Conservation (phyloP, 2,888 invertebrate species). For the Philonicus albiceps region DNA sequence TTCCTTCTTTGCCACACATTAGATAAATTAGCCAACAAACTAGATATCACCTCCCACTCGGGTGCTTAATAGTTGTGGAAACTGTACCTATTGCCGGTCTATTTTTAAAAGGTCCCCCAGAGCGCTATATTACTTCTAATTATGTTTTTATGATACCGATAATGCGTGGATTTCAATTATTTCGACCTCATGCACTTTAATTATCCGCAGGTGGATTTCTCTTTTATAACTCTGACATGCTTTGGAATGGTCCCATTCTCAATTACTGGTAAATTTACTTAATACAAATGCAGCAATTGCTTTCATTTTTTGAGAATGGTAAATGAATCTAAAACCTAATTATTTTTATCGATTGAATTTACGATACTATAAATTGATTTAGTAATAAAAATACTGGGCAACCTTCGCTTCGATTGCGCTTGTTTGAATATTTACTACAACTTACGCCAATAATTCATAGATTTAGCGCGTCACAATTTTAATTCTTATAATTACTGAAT, state of each 20-base stretch:
- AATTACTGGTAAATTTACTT: background rate
- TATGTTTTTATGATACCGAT: slow-evolving; percentile 18
- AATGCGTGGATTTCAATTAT: slow-evolving; percentile 23
- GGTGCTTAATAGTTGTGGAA: slow-evolving; percentile 12
- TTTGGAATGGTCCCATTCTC: background rate
- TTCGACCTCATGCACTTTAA: background rate
- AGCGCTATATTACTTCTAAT: slow-evolving; percentile 3
- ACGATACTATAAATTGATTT: background rate
- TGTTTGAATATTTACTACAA: background rate
- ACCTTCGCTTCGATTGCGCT: background rate
- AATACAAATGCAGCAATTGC: background rate
- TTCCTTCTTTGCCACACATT: background rate
- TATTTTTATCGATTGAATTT: background rate
- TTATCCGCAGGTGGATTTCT: background rate
- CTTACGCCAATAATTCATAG: background rate
- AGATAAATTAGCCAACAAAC: slow-evolving; percentile 24
- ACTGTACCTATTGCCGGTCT: slow-evolving; percentile 16
- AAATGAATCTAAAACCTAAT: background rate
- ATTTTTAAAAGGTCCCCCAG: background rate
- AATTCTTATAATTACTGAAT: too few relatives aligned
- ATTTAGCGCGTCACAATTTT: background rate
- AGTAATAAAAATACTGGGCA: background rate
- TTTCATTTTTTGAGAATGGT: background rate
- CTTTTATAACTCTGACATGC: background rate
- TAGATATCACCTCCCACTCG: slow-evolving; percentile 18